These are phyloP conservation scores for Sparidentex hasta DNA, from an alignment of 2,797 vertebrate genomes.

Conservation along the genomic window DNA sequence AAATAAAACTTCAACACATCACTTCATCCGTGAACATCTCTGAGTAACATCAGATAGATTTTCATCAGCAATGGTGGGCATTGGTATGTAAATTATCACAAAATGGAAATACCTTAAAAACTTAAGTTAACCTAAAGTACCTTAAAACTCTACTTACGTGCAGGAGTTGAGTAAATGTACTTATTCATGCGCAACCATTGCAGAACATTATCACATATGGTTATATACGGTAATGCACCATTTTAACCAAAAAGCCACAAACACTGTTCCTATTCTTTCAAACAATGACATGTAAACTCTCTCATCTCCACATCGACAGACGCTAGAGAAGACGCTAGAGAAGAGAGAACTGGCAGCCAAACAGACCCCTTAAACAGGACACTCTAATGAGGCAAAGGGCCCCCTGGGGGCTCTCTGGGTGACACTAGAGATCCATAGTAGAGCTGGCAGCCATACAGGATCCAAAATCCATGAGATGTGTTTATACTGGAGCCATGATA, in stretches of 20 bases:
- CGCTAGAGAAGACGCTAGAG: no score
- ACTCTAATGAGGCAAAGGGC: constrained; percentile 54
- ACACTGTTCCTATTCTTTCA: background rate
- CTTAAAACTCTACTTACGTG: background rate
- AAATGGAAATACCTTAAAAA: background rate
- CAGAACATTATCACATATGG: background rate
- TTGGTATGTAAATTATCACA: background rate
- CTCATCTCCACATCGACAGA: constrained; percentile 18
- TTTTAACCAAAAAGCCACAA: background rate
- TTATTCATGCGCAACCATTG: background rate
- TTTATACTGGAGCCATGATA: constrained; percentile 42
- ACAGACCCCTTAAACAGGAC: constrained; percentile 45
- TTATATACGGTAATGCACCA: background rate
- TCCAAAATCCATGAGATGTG: constrained; percentile 36
- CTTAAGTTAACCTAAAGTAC: background rate
- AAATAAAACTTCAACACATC: no score
- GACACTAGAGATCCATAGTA: constrained; percentile 59
- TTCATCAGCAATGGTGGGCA: no score
- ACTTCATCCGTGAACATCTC: no score
- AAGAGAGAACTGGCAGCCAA: constrained; percentile 47
- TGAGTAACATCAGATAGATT: no score
- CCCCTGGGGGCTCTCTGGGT: constrained; percentile 40
- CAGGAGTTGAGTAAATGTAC: no score
- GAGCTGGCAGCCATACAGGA: constrained; percentile 51
- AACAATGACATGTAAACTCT: constrained; percentile 8